phyloP scores from a whole-genome alignment of 2,797 vertebrate genomes.

The Gadopsis marmoratus region DNA sequence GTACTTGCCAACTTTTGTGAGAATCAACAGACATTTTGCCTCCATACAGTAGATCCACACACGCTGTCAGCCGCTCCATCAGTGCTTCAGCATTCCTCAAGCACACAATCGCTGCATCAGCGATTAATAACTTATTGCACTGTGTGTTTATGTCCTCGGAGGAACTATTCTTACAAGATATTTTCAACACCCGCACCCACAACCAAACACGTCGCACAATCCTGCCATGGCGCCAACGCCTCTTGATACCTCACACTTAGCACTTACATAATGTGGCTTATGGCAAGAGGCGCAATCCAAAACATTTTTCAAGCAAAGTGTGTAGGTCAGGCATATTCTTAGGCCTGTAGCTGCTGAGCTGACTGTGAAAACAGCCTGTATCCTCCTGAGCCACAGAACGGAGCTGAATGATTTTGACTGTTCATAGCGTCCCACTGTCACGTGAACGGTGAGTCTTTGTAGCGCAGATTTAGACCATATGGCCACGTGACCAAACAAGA shows the following conservation, averaged over 20 bases:
- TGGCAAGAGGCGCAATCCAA: slow-evolving; percentile 66
- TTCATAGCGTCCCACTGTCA: slow-evolving; percentile 46
- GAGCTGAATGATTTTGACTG: slow-evolving; percentile 58
- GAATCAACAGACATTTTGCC: neutral
- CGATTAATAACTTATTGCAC: slow-evolving; percentile 40
- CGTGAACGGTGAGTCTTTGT: slow-evolving; percentile 61
- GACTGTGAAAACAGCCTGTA: slow-evolving; percentile 59
- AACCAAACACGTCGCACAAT: slow-evolving; percentile 45
- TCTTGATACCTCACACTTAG: slow-evolving; percentile 68
- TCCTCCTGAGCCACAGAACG: slow-evolving; percentile 60
- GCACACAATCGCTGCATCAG: slow-evolving; percentile 57
- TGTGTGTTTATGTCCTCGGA: slow-evolving; percentile 57
- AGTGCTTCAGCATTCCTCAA: slow-evolving; percentile 21
- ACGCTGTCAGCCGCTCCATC: slow-evolving; percentile 22
- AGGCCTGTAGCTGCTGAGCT: slow-evolving; percentile 67
- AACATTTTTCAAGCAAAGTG: slow-evolving; percentile 67
- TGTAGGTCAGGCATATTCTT: slow-evolving; percentile 74
- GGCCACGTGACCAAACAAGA: slow-evolving; percentile 65
- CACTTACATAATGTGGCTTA: slow-evolving; percentile 79
- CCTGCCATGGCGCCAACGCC: slow-evolving; percentile 54
- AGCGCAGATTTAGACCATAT: slow-evolving; percentile 73
- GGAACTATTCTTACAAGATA: slow-evolving; percentile 67
- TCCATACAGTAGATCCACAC: slow-evolving; percentile 5
- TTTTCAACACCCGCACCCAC: slow-evolving; percentile 69
- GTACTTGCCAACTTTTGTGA: neutral